Percentiles rank a stretch among this genome's conserved stretches.
These are phyloP conservation scores for Torymus auratus DNA, from an alignment of 2,888 invertebrate species.

Conservation along the genomic window DNA sequence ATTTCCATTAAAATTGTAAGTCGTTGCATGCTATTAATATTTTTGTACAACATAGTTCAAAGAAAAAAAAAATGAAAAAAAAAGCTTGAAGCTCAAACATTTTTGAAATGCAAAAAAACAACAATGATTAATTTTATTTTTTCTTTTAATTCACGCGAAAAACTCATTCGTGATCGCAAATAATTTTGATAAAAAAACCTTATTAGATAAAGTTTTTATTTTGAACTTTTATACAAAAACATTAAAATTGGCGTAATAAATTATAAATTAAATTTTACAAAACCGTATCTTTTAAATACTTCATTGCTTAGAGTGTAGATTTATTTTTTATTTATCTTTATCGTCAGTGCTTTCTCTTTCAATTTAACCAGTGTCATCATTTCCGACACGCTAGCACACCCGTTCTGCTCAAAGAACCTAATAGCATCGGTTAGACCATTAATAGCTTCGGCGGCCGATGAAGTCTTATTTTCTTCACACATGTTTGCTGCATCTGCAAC, in stretches of 20 bases:
- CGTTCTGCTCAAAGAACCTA: constrained; percentile 50
- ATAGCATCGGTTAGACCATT: constrained; percentile 51
- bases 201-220: constrained; percentile 39
- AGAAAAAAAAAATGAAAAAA: too few relatives aligned
- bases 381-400: constrained; percentile 42
- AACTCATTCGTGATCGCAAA: too few relatives aligned
- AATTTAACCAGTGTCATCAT: constrained; percentile 52
- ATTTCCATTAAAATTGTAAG: too few relatives aligned
- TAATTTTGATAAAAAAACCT: neutral
- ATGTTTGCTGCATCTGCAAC: constrained; percentile 48
- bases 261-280: constrained; percentile 46
- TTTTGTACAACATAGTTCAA: too few relatives aligned
- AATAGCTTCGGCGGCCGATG: constrained; percentile 44
- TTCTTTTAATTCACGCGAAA: too few relatives aligned
- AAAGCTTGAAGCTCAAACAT: too few relatives aligned
- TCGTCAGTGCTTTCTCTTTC: constrained; percentile 50
- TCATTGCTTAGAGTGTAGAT: constrained; percentile 9
- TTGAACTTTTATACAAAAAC: constrained; percentile 49
- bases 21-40: too few relatives aligned
- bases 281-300: constrained; percentile 19
- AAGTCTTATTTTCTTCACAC: constrained; percentile 48
- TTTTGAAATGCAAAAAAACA: too few relatives aligned
- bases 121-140: too few relatives aligned
- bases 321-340: constrained; percentile 49
- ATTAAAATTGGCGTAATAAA: constrained; percentile 42